Conservation (phyloP, 2,797 vertebrate genomes). For the Sebastes paucispinis region DNA sequence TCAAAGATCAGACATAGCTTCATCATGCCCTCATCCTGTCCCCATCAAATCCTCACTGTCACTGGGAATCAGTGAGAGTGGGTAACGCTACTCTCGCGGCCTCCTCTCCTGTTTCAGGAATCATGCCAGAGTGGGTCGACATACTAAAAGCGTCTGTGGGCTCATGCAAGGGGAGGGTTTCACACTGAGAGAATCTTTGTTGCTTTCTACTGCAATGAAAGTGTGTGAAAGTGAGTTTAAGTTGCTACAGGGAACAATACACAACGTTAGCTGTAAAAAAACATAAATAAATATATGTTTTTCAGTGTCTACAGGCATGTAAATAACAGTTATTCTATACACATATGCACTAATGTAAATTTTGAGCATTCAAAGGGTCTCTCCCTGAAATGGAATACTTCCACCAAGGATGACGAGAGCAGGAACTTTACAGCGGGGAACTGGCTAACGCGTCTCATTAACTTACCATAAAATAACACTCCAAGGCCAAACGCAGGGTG, state of each 20-base stretch:
- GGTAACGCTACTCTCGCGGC: slow-evolving; percentile 32
- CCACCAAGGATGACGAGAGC: slow-evolving; percentile 31
- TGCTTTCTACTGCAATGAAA: slow-evolving; percentile 6
- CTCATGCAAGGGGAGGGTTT: slow-evolving; percentile 22
- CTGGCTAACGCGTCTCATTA: slow-evolving; percentile 51
- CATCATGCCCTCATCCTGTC: slow-evolving; percentile 38
- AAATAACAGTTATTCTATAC: neutral
- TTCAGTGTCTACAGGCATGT: neutral
- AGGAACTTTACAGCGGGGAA: slow-evolving; percentile 34
- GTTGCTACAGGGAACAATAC: neutral
- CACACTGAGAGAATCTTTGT: slow-evolving; percentile 21
- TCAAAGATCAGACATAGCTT: slow-evolving; percentile 61
- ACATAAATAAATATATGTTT: neutral
- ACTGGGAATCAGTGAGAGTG: slow-evolving; percentile 25
- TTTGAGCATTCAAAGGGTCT: slow-evolving; percentile 3
- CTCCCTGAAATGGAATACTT: slow-evolving; percentile 46
- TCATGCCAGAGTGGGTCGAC: slow-evolving; percentile 25
- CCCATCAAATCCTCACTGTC: slow-evolving; percentile 46
- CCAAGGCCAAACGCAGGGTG: slow-evolving; percentile 52
- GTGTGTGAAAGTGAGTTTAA: neutral
- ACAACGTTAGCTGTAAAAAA: neutral
- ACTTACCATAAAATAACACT: slow-evolving; percentile 62
- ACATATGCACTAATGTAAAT: neutral
- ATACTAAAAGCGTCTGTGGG: slow-evolving; percentile 34
- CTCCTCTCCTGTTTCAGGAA: slow-evolving; percentile 58